Evolutionary conservation across 2,797 vertebrate genomes (phyloP), one percentile per base, ranked within the genome.

Genomic region (Alectoris magna): DNA sequence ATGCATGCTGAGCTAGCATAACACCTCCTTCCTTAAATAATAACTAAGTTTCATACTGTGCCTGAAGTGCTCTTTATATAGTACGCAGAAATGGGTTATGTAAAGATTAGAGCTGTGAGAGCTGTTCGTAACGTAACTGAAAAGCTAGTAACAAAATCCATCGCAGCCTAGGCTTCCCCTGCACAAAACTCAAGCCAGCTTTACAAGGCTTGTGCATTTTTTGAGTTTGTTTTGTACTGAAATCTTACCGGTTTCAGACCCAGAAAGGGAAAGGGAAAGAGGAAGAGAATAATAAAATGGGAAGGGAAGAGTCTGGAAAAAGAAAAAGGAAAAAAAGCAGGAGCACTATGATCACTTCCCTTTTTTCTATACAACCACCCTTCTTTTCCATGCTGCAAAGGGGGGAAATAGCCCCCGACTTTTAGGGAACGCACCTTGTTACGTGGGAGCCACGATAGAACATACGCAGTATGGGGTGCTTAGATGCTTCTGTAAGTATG

Each of bases 21-120:
- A 84, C 87, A 86, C 94, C 95, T 91, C 94, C 94, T 91, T 93
- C 91, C 92, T 95, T 88, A 96, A 96, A 96, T 92, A 97, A 95
- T 87, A 95, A 92, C 85, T 81, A 95, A 93, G 73, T 95, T 95
- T 94, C 91, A 96, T 87, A 95, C 95, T 96, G 94, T 96, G 95
- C 79, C 87, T 94, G 83, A 96, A 96, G 94, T 95, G 87, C 81
- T 97, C 90, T 96, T 97, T 96, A 95, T 96, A 94, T 88, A 94
- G 93, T 94, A 91, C 87, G 84, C 85, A 95, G 94, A 95, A 97
- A 96, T 81, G 77, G 93, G 92, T 92, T 96, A 91, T 95, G 95
- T 93, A 96, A 96, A 96, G 92, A 95, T 94, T 94, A 95, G 76
- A 91, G 91, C 96, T 90, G 76, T 24, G 60, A 93, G 86, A 93